Evolutionary conservation across 2,888 invertebrate genomes (phyloP).

Genomic region (Eilema sororculum): DNA sequence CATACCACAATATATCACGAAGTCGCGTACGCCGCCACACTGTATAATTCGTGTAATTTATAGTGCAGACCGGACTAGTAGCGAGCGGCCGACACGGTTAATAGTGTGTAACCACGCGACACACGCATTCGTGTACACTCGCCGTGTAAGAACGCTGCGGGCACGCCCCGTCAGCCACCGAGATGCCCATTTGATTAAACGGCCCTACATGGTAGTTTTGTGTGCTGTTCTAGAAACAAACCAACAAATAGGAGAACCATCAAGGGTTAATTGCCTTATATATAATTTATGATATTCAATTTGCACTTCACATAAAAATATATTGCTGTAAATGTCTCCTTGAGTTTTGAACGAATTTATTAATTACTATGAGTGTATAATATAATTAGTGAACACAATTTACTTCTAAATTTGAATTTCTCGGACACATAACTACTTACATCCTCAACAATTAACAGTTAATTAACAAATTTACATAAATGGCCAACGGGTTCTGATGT

Average conservation of each 20-base stretch:
- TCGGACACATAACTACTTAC: not conserved
- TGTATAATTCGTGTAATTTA: conserved; percentile 86
- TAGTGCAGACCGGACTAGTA: conserved; percentile 77
- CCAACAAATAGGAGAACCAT: conserved; percentile 10
- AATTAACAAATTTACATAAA: not conserved
- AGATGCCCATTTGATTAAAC: conserved; percentile 67
- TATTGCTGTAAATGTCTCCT: conserved; percentile 2
- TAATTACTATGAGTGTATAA: not conserved
- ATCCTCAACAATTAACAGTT: not conserved
- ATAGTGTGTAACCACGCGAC: conserved; percentile 85
- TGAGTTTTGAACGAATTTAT: conserved; percentile 1
- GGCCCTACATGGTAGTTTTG: conserved; percentile 58
- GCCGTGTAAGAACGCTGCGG: conserved; percentile 50
- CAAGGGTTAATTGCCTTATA: not conserved
- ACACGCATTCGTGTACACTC: conserved; percentile 66
- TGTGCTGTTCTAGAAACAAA: conserved; percentile 45
- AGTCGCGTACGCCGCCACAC: conserved; percentile 72
- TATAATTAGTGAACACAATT: not conserved
- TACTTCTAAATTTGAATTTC: not conserved
- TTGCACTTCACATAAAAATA: conserved; percentile 3
- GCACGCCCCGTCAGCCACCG: conserved; percentile 56
- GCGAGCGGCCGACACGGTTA: conserved; percentile 74
- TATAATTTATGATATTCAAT: not conserved
- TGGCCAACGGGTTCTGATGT: not conserved
- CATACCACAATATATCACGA: conserved; percentile 83